Evolutionary conservation across 2,797 vertebrate species (phyloP).

Genomic region (Pagetopsis macropterus): DNA sequence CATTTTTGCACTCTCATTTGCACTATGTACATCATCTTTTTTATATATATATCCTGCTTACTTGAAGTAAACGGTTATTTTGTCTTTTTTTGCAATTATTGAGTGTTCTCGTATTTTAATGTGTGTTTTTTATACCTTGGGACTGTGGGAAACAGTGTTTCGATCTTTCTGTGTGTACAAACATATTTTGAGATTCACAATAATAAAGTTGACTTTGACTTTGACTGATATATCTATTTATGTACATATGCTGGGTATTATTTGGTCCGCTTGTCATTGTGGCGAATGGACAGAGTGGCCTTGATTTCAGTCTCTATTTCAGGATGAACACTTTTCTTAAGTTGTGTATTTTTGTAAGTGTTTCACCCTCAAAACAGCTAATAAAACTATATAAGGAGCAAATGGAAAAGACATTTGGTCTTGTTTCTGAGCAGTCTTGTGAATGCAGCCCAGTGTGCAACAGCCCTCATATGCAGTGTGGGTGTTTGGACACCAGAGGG

Average conservation of each 20-base stretch:
- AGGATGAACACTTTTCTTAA: constrained; percentile 66
- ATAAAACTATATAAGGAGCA: constrained; percentile 78
- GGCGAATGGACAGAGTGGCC: constrained; percentile 61
- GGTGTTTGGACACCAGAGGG: constrained; percentile 75
- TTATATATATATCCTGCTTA: too few species aligned
- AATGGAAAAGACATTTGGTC: constrained; percentile 66
- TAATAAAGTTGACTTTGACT: too few species aligned
- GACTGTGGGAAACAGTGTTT: too few species aligned
- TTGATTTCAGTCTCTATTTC: constrained; percentile 74
- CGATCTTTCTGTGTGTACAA: too few species aligned
- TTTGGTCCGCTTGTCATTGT: constrained; percentile 63
- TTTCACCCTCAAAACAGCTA: constrained; percentile 75
- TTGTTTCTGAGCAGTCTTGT: constrained; percentile 59
- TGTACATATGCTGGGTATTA: constrained; percentile 49
- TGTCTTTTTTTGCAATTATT: too few species aligned
- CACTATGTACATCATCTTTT: too few species aligned
- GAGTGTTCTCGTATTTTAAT: too few species aligned
- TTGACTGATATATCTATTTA: constrained; percentile 14
- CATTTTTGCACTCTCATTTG: too few species aligned
- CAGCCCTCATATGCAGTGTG: constrained; percentile 41
- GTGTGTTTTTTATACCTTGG: too few species aligned
- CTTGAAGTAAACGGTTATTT: too few species aligned
- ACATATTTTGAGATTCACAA: too few species aligned
- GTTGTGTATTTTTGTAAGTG: constrained; percentile 75
- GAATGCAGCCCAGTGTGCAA: constrained; percentile 59